Evolutionary conservation across 2,113 vertebrate genomes (phyloP).

Genomic region (Gulo gulo): DNA sequence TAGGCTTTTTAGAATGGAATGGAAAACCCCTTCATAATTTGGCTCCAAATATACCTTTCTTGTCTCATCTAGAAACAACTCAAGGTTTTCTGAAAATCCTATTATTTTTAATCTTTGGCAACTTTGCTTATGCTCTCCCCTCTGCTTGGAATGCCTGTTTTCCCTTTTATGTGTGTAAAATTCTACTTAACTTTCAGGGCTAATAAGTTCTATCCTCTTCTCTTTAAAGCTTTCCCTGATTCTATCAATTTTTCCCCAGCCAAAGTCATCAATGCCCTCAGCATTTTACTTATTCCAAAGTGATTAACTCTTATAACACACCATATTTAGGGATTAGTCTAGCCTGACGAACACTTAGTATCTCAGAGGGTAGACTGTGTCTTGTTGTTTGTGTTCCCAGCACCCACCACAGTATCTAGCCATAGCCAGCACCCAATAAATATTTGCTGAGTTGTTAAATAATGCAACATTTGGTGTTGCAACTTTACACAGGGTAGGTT

Average conservation of each 20-base stretch:
- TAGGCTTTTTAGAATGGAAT: not conserved
- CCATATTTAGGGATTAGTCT: not conserved
- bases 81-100: not conserved
- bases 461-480: constrained; percentile 47
- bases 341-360: not conserved
- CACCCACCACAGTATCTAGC: not conserved
- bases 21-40: not conserved
- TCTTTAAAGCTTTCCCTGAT: not conserved
- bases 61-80: constrained; percentile 35
- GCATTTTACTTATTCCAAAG: constrained; percentile 33
- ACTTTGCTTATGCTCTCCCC: not conserved
- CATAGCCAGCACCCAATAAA: constrained; percentile 3
- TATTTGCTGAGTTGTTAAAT: constrained; percentile 65
- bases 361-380: not conserved
- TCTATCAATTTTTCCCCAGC: not conserved
- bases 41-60: not conserved
- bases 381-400: not conserved
- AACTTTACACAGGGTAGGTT: constrained; percentile 20
- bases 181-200: not conserved
- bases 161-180: constrained; percentile 1
- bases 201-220: not conserved
- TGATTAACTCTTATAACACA: not conserved
- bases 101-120: not conserved
- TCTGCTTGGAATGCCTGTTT: not conserved
- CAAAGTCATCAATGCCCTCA: not conserved